A percentile compares a stretch with the other conserved stretches of the same genome.
phyloP scores from a whole-genome alignment of 2,888 invertebrate genomes.

The Zygogramma bicolorata region DNA sequence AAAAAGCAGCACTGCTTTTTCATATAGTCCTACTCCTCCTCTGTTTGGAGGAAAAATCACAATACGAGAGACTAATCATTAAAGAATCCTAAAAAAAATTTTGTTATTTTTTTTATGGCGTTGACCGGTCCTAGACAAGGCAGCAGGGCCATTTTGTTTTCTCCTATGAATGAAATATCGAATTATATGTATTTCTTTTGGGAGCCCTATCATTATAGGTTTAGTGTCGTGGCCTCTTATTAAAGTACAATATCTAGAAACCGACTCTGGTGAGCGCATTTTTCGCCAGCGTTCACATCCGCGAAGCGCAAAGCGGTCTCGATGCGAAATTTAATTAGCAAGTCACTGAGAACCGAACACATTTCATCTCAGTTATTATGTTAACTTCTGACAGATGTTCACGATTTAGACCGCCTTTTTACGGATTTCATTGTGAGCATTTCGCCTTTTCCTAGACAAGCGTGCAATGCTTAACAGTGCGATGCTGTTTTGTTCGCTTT shows the following conservation, averaged over 20 bases:
- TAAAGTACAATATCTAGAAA: not conserved
- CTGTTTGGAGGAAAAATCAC: too few relatives aligned
- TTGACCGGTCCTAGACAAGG: too few relatives aligned
- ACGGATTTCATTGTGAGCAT: constrained; percentile 2
- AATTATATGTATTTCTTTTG: too few relatives aligned
- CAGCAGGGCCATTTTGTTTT: too few relatives aligned
- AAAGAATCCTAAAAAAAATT: too few relatives aligned
- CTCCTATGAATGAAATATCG: too few relatives aligned
- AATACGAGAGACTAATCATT: too few relatives aligned
- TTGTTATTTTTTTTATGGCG: too few relatives aligned
- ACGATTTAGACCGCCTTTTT: constrained; percentile 53
- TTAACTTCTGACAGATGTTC: constrained; percentile 59
- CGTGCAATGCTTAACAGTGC: constrained; percentile 43
- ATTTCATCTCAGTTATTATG: constrained; percentile 59
- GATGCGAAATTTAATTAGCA: constrained; percentile 60
- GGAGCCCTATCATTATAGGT: too few relatives aligned
- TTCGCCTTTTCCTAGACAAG: constrained; percentile 41
- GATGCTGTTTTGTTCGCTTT: constrained; percentile 36
- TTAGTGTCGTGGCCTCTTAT: too few relatives aligned
- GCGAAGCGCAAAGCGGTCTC: constrained; percentile 30
- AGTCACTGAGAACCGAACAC: constrained; percentile 58
- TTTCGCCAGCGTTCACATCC: constrained; percentile 1
- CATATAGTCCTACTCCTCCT: too few relatives aligned
- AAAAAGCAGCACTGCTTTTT: too few relatives aligned
- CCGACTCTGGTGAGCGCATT: not conserved